A percentile compares a stretch with the other conserved stretches of the same genome.
These are phyloP conservation scores for Saxidomus purpurata DNA, from an alignment of 1,140 invertebrate species.

Conservation along the genomic window DNA sequence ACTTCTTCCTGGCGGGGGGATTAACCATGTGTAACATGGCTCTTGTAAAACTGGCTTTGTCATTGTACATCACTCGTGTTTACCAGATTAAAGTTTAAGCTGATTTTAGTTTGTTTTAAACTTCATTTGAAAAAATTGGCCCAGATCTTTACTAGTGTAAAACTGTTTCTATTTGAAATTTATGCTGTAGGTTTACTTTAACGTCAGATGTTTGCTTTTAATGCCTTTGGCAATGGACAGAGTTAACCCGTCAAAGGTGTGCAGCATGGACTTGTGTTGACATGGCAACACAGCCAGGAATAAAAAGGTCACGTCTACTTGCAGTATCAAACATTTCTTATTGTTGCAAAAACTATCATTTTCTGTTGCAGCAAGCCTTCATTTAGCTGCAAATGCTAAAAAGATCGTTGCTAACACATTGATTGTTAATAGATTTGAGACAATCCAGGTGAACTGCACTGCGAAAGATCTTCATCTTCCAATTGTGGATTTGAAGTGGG, in stretches of 20 bases:
- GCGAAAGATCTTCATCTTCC: neutral
- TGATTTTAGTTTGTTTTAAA: neutral
- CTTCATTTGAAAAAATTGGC: neutral
- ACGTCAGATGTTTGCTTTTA: no score
- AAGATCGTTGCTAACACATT: neutral
- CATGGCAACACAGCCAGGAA: no score
- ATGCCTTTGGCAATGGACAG: no score
- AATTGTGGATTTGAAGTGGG: neutral
- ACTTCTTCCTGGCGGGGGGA: no score
- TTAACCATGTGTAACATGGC: no score
- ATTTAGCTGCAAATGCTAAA: neutral
- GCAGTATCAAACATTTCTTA: no score
- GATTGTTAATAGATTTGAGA: neutral
- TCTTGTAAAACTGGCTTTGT: neutral
- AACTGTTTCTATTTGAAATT: neutral
- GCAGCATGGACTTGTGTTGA: no score
- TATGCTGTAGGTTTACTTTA: neutral
- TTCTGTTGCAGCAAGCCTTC: neutral
- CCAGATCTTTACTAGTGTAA: neutral
- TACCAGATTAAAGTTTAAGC: neutral
- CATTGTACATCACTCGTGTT: neutral
- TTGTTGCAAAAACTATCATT: no score
- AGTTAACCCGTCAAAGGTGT: no score
- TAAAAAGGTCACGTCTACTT: no score
- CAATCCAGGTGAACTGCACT: neutral